Evolutionary conservation across 2,113 vertebrate species (phyloP).

Genomic region (Catagonus wagneri): DNA sequence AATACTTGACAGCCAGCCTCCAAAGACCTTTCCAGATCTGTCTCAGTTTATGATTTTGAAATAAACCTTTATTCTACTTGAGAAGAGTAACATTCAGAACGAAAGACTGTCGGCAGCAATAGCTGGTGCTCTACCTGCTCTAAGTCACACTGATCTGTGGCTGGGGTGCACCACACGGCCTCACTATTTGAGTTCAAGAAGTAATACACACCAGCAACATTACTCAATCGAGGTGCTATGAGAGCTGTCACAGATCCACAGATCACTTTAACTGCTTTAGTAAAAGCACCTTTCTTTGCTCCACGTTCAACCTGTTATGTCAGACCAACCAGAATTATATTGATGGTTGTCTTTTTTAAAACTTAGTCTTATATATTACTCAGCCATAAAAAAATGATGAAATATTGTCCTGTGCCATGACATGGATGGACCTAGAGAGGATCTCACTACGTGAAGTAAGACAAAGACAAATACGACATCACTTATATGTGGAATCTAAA

Average conservation of each 20-base stretch:
- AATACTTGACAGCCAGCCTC: not conserved
- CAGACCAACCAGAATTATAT: not conserved
- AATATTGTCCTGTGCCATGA: too few species aligned
- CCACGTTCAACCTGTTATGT: not conserved
- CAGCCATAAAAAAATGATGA: too few species aligned
- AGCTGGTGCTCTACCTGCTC: not conserved
- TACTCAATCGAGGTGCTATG: not conserved
- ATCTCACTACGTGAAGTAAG: too few species aligned
- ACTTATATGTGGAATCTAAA: too few species aligned
- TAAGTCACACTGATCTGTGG: not conserved
- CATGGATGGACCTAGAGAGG: too few species aligned
- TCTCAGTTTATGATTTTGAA: not conserved
- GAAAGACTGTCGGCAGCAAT: not conserved
- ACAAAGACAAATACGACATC: too few species aligned
- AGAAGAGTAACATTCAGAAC: not conserved
- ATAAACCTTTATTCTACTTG: not conserved
- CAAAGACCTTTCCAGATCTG: not conserved
- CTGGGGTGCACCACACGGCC: not conserved
- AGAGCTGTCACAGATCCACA: not conserved
- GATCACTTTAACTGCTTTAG: not conserved
- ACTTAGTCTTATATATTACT: not conserved
- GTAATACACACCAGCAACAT: accelerated
- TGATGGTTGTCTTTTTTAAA: not conserved
- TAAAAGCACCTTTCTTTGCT: not conserved
- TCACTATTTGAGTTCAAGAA: not conserved